Conservation (phyloP, 2,797 vertebrate species). For the Nasua narica region DNA sequence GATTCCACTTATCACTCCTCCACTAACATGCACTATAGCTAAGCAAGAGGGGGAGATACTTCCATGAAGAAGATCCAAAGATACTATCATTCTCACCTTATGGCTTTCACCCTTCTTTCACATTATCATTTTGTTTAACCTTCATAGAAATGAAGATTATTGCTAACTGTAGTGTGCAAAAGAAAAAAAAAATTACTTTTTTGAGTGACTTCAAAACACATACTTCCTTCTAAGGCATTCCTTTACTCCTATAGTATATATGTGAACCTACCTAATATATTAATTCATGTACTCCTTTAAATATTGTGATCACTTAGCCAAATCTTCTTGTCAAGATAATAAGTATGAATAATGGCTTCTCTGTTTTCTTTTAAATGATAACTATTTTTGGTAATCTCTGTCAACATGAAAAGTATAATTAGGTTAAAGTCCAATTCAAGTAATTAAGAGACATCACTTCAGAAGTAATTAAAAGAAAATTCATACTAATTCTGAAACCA, state of each 20-base stretch:
- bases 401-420: background rate
- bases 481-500: slow-evolving; percentile 39
- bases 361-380: slow-evolving; percentile 12
- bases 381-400: background rate
- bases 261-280: background rate
- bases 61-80: background rate
- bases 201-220: background rate
- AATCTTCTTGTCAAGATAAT: background rate
- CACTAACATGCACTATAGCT: background rate
- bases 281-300: background rate
- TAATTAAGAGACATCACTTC: slow-evolving; percentile 21
- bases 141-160: background rate
- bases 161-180: background rate
- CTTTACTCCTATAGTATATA: background rate
- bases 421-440: background rate
- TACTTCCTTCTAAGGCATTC: background rate
- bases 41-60: background rate
- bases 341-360: background rate
- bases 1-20: background rate
- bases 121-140: background rate
- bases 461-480: slow-evolving; percentile 66
- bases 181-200: background rate
- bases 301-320: background rate
- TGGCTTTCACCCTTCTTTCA: background rate
- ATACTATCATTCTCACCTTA: background rate